These are phyloP conservation scores for Arctocebus calabarensis DNA, from an alignment of 2,797 vertebrate genomes.

Conservation along the genomic window DNA sequence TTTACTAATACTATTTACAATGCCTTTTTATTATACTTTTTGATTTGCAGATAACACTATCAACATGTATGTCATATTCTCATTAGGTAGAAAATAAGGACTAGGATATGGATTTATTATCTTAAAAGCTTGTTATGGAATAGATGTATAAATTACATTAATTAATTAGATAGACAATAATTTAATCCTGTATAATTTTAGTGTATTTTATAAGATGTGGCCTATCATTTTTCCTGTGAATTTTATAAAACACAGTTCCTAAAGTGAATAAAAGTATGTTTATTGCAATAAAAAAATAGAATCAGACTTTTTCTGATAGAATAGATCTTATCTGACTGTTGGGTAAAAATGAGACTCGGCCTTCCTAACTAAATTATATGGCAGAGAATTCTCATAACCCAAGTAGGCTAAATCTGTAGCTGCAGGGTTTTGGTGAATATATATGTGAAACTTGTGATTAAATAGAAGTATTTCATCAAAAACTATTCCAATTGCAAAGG, in stretches of 20 bases:
- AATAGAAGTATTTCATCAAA: constrained; percentile 40
- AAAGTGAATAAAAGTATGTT: not conserved
- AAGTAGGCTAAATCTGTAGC: not conserved
- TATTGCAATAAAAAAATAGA: not conserved
- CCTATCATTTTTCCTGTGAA: not conserved
- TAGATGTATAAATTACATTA: constrained; percentile 35
- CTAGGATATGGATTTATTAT: constrained; percentile 46
- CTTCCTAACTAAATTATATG: constrained; percentile 2
- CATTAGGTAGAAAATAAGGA: constrained; percentile 28
- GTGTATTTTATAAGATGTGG: constrained; percentile 18
- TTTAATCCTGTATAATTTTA: constrained; percentile 60
- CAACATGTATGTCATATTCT: constrained; percentile 2
- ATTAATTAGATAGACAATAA: not conserved
- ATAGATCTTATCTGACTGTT: not conserved
- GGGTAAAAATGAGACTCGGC: not conserved
- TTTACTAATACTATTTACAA: not conserved
- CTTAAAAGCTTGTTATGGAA: constrained; percentile 33
- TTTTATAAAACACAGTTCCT: not conserved
- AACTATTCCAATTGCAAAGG: not conserved
- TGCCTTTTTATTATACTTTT: constrained; percentile 16
- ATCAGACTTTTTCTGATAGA: constrained; percentile 19
- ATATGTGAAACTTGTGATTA: constrained; percentile 41
- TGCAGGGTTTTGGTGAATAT: not conserved
- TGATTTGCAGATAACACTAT: constrained; percentile 26
- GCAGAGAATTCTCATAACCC: constrained; percentile 1